These are phyloP conservation scores for Leucophenga varia DNA, from an alignment of 1,140 invertebrate species.

Conservation along the genomic window DNA sequence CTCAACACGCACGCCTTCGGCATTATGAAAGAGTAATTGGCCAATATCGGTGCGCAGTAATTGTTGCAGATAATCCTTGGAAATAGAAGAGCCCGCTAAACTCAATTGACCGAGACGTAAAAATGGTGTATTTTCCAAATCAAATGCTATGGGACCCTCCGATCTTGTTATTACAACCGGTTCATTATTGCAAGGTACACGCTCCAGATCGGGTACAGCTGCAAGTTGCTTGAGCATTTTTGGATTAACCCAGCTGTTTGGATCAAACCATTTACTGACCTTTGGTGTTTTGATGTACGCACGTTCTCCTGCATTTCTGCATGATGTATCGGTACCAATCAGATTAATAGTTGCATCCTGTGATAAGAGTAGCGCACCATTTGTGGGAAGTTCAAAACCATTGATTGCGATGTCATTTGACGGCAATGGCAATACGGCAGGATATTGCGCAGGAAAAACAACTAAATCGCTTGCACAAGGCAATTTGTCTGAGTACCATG, in stretches of 20 bases:
- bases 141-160: conserved; percentile 31
- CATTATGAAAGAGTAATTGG: conserved; percentile 37
- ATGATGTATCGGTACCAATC: conserved; percentile 9
- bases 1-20: conserved; percentile 25
- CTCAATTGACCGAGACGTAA: conserved; percentile 41
- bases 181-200: conserved; percentile 48
- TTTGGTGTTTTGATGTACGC: conserved; percentile 30
- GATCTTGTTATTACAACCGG: conserved; percentile 34
- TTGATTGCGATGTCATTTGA: conserved; percentile 19
- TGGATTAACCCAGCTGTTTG: conserved; percentile 25
- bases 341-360: conserved; percentile 35
- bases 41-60: conserved; percentile 36
- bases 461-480: conserved; percentile 35
- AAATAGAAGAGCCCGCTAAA: conserved; percentile 39
- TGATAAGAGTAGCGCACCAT: conserved; percentile 36
- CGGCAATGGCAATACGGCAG: conserved; percentile 38
- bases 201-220: conserved; percentile 35
- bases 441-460: conserved; percentile 38
- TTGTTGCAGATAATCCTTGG: conserved; percentile 35
- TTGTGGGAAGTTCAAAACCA: conserved; percentile 34
- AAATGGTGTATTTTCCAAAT: conserved; percentile 37
- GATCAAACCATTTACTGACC: conserved; percentile 47
- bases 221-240: neutral
- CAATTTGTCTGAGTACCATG: conserved; percentile 35
- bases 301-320: conserved; percentile 19